These are phyloP conservation scores for Acanthis flammea DNA, from an alignment of 2,797 vertebrate species.

Conservation along the genomic window DNA sequence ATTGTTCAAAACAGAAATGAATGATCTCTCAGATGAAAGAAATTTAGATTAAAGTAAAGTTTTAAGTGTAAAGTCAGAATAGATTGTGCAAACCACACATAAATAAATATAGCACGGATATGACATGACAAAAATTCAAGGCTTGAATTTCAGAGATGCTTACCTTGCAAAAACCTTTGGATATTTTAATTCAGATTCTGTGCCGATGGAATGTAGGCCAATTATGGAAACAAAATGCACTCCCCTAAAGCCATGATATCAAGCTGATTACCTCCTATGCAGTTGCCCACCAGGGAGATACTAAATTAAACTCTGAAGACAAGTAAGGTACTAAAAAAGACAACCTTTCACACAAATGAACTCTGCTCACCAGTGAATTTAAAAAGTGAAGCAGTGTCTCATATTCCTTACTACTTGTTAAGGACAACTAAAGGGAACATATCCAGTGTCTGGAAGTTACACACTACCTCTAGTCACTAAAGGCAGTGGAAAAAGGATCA, in stretches of 20 bases:
- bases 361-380: not conserved
- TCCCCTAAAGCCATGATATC: not conserved
- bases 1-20: not conserved
- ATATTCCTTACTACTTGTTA: not conserved
- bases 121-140: not conserved
- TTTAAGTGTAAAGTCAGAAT: not conserved
- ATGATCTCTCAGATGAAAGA: not conserved
- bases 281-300: not conserved
- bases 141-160: not conserved
- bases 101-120: slow-evolving; percentile 6
- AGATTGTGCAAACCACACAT: not conserved
- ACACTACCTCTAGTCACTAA: not conserved
- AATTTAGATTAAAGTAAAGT: not conserved
- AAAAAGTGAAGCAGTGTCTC: not conserved
- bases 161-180: slow-evolving; percentile 20
- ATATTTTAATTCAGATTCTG: not conserved
- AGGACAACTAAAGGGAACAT: not conserved
- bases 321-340: not conserved
- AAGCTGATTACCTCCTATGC: not conserved
- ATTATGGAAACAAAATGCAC: slow-evolving; percentile 18
- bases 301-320: not conserved
- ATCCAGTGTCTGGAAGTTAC: not conserved
- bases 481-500: not conserved
- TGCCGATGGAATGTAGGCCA: not conserved
- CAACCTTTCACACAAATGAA: not conserved